Base-by-base conservation (phyloP, 2,797 vertebrate species). In the Cyprinodon diabolis region DNA sequence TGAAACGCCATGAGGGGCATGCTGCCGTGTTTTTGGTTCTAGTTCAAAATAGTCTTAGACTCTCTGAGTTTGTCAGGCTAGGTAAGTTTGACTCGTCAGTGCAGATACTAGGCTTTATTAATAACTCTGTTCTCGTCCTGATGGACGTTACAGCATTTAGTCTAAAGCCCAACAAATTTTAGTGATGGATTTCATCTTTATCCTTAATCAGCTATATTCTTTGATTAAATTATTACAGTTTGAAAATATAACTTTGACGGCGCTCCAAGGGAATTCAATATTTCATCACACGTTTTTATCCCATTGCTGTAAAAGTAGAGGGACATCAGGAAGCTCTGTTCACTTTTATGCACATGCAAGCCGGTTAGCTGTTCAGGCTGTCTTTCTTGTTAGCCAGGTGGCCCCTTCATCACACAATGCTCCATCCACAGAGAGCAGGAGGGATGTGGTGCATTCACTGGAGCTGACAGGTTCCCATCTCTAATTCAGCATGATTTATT, bases 401-500 rank as follows among this genome's bases (percentile, higher is more conserved):
- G 62, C 68, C 63, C 45, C n/a, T 30, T 71, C 74, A 69, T 62
- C 35, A 79, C 72, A 65, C 66, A 69, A 69, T 68, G 74, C 66
- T 81, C 75, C 76, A 78, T 74, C 72, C 66, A 13, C 47, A 68
- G 52, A 71, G 72, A 77, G 76, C 69, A 72, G 72, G 54, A 81
- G 69, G 74, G 69, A 69, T 66, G 77, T 58, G 77, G 77, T 69
- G 69, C 47, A 25, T 74, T 85, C 80, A 83, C 79, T 80, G 85
- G 71, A 83, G 82, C 81, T 85, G 90, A 93, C 87, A 87, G 87
- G 79, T 87, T 86, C 87, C 83, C 76, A 79, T 74, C 82, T 83
- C 87, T 86, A 85, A 90, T 92, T 89, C 79, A 86, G 57, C 79
- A 77, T 90, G 90, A 93, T 93, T 93, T 90, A 94, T 93, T 83